Percentiles rank a stretch among this genome's conserved stretches.
Evolutionary conservation across 1,140 invertebrate species (phyloP).

Genomic region (Drosophila carrolli): DNA sequence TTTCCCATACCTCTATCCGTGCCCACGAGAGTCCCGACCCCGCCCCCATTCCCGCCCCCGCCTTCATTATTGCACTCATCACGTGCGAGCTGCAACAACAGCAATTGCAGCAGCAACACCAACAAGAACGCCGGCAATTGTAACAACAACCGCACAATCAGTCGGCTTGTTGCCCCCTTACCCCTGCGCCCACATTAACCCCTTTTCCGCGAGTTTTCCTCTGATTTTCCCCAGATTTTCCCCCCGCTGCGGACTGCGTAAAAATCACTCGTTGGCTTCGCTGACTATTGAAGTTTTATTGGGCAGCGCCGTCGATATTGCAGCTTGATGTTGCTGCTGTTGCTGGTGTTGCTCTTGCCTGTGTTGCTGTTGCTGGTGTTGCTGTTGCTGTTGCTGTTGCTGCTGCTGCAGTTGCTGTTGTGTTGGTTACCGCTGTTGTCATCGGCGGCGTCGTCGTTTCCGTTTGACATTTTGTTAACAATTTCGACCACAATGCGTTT

Average conservation of each 20-base stretch:
- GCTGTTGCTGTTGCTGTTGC: constrained; percentile 8
- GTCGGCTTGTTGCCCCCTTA: constrained; percentile 4
- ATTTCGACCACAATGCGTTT: constrained; percentile 83
- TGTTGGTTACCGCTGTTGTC: constrained; percentile 43
- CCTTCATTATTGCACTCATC: constrained; percentile 63
- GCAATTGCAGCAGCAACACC: constrained; percentile 30
- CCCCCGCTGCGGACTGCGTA: constrained; percentile 36
- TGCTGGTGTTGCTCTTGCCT: not conserved
- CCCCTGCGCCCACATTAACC: constrained; percentile 6
- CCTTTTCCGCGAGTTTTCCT: constrained; percentile 21
- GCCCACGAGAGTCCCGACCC: not conserved
- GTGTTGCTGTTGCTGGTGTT: constrained; percentile 10
- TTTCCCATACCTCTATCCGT: constrained; percentile 7
- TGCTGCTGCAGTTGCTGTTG: constrained; percentile 12
- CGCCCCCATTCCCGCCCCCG: not conserved
- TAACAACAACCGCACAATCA: constrained; percentile 79
- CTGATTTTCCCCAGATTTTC: constrained; percentile 17
- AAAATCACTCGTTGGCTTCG: constrained; percentile 55
- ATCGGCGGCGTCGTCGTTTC: constrained; percentile 56
- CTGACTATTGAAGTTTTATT: constrained; percentile 78
- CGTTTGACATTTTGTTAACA: constrained; percentile 83
- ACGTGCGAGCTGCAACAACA: constrained; percentile 59
- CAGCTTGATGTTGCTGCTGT: not conserved
- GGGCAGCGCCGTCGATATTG: constrained; percentile 48
- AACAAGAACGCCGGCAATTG: constrained; percentile 72